Evolutionary conservation across 1,140 invertebrate species (phyloP), one percentile per base, ranked within the genome.

Genomic region (Grapholita molesta): DNA sequence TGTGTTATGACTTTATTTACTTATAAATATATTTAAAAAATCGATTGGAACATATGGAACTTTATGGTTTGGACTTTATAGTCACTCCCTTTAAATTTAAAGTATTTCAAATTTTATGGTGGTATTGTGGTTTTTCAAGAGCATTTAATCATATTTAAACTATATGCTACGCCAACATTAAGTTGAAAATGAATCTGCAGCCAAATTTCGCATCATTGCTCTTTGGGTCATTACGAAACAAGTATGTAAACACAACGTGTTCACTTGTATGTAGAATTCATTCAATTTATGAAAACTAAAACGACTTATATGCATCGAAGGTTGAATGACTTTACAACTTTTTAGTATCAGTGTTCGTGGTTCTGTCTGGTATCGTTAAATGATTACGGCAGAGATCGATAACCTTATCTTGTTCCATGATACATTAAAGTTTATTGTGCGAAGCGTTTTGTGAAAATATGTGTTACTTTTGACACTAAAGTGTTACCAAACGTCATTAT

Each of bases 171-270:
- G 33, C 11, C 33, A 12, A 35, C 2, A 35, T 35, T 12, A 35
- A 12, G 33, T 35, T 35, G 9, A 11, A 35, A 35, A 35, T 35
- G 9, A 0, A 3, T 12, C 11, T 3, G 11, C 11, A 12, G 11
- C 33, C 12, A n/a, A 35, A 35, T 12, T 35, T 35, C 11, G 33
- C 11, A 11, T 35, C 11, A 35, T 12, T 35, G 67, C 67, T 64
- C 66, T 68, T 75, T 75, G 72, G 24, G 2, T 57, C 53, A 57
- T 28, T 28, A 25, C 18, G 1, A 57, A 57, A 57, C 5, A 53
- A 53, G 21, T 12, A 53, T 28, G 24, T 61, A 61, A 61, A 28
- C 42, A 52, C 24, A 61, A 57, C 53, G 23, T 28, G 55, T 28
- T 15, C 9, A 11, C 55, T n/a, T 28, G 24, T 28, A 15, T 12